phyloP scores from a whole-genome alignment of 2,113 vertebrate species.

The Aleadryas rufinucha region DNA sequence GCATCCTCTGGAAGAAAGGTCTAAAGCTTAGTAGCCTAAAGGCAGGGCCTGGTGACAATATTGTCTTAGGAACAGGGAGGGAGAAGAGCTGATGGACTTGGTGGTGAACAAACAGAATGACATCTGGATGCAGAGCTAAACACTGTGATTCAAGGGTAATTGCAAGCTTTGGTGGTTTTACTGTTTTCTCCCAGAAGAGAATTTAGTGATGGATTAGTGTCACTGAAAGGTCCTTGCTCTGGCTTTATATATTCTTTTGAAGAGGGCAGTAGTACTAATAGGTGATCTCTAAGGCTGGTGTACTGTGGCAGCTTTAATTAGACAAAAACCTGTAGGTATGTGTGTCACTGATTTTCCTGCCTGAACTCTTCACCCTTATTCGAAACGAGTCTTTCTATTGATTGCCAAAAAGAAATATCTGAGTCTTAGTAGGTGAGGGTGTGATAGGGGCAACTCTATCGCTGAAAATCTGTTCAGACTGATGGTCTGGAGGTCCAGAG shows the following conservation, averaged over 20 bases:
- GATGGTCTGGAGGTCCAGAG: rapidly evolving
- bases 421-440: background rate
- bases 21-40: rapidly evolving
- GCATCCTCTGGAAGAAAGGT: background rate
- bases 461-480: rapidly evolving
- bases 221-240: background rate
- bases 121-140: background rate
- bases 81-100: background rate
- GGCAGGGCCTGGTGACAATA: background rate
- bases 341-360: background rate
- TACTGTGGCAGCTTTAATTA: background rate
- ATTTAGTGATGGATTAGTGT: background rate
- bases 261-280: background rate
- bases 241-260: background rate
- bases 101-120: background rate
- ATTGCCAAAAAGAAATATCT: background rate
- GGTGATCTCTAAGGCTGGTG: background rate
- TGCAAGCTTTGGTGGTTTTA: background rate
- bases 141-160: background rate
- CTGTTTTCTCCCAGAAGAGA: background rate
- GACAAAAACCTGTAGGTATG: background rate
- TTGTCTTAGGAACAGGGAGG: background rate
- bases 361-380: background rate
- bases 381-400: background rate
- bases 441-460: background rate